phyloP scores from a whole-genome alignment of 2,888 invertebrate species.

The Dicranocentrus wangi region DNA sequence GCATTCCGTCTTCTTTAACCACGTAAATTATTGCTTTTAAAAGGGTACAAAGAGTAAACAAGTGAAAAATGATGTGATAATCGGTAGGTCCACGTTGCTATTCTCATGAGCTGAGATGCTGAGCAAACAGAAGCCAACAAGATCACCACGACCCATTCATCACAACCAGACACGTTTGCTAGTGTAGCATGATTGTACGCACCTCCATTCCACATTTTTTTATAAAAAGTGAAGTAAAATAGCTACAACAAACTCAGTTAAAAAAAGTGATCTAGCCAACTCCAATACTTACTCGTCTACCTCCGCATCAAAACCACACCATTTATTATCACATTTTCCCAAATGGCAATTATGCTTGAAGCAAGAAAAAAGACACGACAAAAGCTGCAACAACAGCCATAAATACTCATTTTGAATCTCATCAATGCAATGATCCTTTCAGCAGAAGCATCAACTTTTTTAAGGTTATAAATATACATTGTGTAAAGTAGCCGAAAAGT shows the following conservation, averaged over 20 bases:
- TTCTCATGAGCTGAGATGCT: neutral
- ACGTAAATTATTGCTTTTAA: slow-evolving; percentile 9
- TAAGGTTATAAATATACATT: too few species aligned
- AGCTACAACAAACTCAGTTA: neutral
- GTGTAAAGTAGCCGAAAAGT: neutral
- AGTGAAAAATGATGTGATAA: slow-evolving; percentile 34
- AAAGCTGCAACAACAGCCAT: neutral
- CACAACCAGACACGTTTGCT: neutral
- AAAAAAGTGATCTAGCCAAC: neutral
- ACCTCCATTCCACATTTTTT: too few species aligned
- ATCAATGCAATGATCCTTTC: slow-evolving; percentile 13
- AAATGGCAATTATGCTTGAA: slow-evolving; percentile 15
- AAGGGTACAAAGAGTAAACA: neutral
- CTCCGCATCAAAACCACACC: neutral
- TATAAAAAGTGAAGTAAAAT: slow-evolving; percentile 1
- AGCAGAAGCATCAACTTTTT: neutral
- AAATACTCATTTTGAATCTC: slow-evolving; percentile 2
- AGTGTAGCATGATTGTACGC: too few species aligned
- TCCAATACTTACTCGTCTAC: neutral
- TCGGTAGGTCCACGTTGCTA: slow-evolving; percentile 19
- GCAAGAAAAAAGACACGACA: slow-evolving; percentile 15
- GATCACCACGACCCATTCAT: slow-evolving; percentile 14
- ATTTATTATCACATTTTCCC: slow-evolving; percentile 15
- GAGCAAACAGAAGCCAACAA: slow-evolving; percentile 24
- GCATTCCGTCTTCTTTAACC: neutral